These are phyloP conservation scores for Rhagium mordax DNA, from an alignment of 2,888 invertebrate species.

Conservation along the genomic window DNA sequence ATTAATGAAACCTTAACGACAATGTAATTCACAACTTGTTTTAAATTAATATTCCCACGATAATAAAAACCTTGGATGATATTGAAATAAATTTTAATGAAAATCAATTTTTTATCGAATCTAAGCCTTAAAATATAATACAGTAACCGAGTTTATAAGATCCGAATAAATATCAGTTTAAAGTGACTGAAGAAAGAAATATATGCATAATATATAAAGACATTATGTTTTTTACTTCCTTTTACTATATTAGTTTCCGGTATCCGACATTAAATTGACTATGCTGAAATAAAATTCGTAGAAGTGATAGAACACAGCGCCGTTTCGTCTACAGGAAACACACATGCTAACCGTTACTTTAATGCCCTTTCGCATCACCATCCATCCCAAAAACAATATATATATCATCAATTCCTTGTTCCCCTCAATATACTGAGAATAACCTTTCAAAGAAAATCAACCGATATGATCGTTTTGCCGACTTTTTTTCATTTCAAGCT, in stretches of 20 bases:
- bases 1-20: neutral
- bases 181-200: neutral
- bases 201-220: neutral
- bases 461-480: constrained; percentile 5
- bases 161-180: neutral
- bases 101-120: too few relatives aligned
- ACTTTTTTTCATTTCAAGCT: neutral
- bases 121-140: too few relatives aligned
- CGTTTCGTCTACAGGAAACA: constrained; percentile 14
- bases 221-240: neutral
- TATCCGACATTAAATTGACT: constrained; percentile 16
- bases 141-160: neutral
- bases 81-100: too few relatives aligned
- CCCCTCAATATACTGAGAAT: constrained; percentile 3
- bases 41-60: neutral
- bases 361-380: constrained; percentile 26
- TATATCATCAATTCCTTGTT: constrained; percentile 26
- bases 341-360: constrained; percentile 29
- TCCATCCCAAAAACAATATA: constrained; percentile 28
- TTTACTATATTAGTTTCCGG: constrained; percentile 9
- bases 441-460: constrained; percentile 9
- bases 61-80: neutral
- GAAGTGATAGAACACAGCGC: neutral
- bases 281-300: constrained; percentile 14
- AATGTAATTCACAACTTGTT: neutral